phyloP scores from a whole-genome alignment of 2,113 vertebrate species.

The Bubo scandiacus region DNA sequence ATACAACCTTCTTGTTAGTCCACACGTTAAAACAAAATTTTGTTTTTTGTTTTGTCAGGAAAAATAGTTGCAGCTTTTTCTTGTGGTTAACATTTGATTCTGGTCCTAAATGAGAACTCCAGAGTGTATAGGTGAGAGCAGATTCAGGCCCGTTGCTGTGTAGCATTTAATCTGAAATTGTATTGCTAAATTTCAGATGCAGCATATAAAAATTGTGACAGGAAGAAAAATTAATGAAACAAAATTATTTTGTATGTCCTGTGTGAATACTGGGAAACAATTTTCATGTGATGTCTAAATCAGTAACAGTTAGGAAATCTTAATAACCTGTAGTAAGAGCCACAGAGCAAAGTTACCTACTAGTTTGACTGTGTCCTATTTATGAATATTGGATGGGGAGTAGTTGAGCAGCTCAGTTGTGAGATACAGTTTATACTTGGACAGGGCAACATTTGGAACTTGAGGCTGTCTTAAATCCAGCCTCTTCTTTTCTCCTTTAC shows the following conservation, averaged over 20 bases:
- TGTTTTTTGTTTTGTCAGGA: neutral
- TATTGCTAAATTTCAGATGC: neutral
- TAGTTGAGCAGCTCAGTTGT: neutral
- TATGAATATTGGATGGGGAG: neutral
- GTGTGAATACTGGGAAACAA: neutral
- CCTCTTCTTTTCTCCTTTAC: neutral
- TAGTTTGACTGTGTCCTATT: neutral
- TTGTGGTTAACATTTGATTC: neutral
- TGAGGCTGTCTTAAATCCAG: neutral
- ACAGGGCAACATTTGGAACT: neutral
- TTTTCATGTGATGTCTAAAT: constrained; percentile 1
- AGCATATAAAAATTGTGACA: neutral
- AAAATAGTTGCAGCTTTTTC: neutral
- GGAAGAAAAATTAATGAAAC: neutral
- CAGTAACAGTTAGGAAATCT: neutral
- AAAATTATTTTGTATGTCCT: neutral
- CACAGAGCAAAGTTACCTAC: neutral
- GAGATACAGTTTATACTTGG: neutral
- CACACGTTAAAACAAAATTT: neutral
- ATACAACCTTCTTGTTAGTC: neutral
- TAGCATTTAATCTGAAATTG: neutral
- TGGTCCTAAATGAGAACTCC: neutral
- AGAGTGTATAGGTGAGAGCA: neutral
- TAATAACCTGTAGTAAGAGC: neutral
- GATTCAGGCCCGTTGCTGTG: neutral